Percentiles rank a stretch among this genome's conserved stretches.
Conservation (phyloP, 1,140 invertebrate genomes). For the Sarcophaga peregrina region DNA sequence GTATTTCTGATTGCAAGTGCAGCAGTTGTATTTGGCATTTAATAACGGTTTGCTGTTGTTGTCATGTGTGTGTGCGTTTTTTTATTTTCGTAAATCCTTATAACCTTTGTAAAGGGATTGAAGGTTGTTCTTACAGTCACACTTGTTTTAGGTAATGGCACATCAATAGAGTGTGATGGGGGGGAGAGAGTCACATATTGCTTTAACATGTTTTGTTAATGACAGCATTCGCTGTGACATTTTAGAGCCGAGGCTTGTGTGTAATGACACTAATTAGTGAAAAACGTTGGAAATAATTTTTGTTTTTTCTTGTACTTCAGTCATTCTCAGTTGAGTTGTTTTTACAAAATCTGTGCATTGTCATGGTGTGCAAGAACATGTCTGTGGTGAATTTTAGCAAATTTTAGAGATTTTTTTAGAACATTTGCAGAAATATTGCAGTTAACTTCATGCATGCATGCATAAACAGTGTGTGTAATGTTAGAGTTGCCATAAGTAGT, state of each 20-base stretch:
- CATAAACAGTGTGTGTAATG: no score
- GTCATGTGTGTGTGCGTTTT: background rate
- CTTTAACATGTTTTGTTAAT: conserved; percentile 28
- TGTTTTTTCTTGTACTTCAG: background rate
- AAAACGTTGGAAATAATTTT: background rate
- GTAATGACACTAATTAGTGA: conserved; percentile 41
- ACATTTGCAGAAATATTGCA: background rate
- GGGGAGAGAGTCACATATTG: background rate
- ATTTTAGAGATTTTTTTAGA: background rate
- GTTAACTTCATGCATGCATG: no score
- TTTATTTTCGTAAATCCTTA: background rate
- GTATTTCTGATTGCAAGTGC: background rate
- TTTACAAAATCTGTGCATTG: background rate
- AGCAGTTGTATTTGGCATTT: conserved; percentile 12
- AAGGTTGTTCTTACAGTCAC: no score
- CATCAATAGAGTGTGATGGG: no score
- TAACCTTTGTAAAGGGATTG: no score
- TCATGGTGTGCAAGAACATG: no score
- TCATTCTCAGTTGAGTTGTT: background rate
- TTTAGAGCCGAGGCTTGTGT: background rate
- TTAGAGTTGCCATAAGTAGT: no score
- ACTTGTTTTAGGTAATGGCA: no score
- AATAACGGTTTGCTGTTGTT: conserved; percentile 17
- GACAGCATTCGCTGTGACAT: conserved; percentile 25
- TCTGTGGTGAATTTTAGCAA: background rate